These are phyloP conservation scores for Poecile montanus DNA, from an alignment of 2,797 vertebrate species.

Conservation along the genomic window DNA sequence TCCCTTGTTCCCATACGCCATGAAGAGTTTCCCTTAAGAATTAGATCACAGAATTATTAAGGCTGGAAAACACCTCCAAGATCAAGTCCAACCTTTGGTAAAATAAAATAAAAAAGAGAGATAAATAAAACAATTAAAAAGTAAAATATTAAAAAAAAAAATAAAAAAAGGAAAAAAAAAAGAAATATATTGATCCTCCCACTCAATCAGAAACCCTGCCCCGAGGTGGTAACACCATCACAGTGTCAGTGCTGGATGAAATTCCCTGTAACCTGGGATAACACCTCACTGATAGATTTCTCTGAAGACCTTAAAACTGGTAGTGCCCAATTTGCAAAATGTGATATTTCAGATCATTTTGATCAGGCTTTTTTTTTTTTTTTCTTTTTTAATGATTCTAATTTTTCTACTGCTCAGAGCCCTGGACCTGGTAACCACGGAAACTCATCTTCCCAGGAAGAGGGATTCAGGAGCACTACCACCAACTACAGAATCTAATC, in stretches of 20 bases:
- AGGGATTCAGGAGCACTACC: slow-evolving; percentile 32
- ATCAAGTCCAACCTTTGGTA: not conserved
- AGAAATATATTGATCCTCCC: not conserved
- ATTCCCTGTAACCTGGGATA: not conserved
- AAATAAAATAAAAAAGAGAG: not conserved
- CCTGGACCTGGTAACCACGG: slow-evolving; percentile 62
- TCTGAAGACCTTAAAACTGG: not conserved
- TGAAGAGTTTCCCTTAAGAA: not conserved
- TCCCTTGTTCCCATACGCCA: not conserved
- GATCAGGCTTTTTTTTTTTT: not conserved
- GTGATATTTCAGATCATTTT: not conserved
- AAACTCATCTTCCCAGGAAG: slow-evolving; percentile 53
- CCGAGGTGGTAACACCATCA: not conserved
- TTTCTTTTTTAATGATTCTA: slow-evolving; percentile 35
- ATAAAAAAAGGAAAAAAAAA: too few relatives aligned
- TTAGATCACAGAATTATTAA: not conserved
- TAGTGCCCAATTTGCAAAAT: not conserved
- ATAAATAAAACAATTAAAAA: not conserved
- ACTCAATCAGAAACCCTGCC: not conserved
- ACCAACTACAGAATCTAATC: not conserved
- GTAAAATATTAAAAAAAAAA: not conserved
- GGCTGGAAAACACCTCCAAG: not conserved
- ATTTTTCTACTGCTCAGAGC: slow-evolving; percentile 27
- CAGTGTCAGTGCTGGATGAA: not conserved
- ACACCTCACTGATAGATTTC: not conserved